Percentiles rank a stretch among this genome's conserved stretches.
phyloP scores from a whole-genome alignment of 2,797 vertebrate genomes.

The Chlorospingus flavigularis region DNA sequence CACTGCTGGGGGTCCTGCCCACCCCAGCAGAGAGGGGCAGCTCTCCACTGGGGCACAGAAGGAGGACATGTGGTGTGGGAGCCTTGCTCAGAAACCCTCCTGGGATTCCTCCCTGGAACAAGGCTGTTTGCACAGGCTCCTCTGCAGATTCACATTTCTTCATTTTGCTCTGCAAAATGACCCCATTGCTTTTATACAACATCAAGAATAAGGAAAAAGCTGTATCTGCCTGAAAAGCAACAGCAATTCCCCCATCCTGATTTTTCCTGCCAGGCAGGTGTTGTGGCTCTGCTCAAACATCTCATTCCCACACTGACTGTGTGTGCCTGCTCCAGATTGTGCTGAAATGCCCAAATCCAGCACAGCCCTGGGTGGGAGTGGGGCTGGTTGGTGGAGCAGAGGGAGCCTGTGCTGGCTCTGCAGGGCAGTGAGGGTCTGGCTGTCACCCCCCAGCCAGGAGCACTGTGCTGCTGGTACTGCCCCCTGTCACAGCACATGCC shows the following conservation, averaged over 20 bases:
- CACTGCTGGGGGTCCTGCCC: accelerated
- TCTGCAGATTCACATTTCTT: not conserved
- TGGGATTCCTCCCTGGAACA: not conserved
- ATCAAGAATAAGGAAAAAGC: not conserved
- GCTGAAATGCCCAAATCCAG: not conserved
- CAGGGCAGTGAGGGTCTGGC: not conserved
- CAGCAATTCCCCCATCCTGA: accelerated
- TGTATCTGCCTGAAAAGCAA: not conserved
- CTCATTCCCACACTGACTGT: accelerated
- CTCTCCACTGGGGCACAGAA: not conserved
- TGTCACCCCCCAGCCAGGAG: not conserved
- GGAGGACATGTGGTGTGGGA: not conserved
- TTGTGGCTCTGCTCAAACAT: not conserved
- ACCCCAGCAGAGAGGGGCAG: not conserved
- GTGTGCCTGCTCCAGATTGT: not conserved
- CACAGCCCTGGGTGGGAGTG: accelerated
- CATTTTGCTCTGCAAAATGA: not conserved
- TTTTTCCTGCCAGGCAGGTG: not conserved
- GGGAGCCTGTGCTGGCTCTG: not conserved
- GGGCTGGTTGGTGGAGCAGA: not conserved
- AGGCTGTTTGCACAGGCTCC: not conserved
- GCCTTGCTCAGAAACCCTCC: not conserved
- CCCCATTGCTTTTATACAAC: not conserved
- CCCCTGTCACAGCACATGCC: not conserved
- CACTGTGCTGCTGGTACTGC: not conserved